Evolutionary conservation across 2,113 vertebrate genomes (phyloP).

Genomic region (Menidia beryllina): DNA sequence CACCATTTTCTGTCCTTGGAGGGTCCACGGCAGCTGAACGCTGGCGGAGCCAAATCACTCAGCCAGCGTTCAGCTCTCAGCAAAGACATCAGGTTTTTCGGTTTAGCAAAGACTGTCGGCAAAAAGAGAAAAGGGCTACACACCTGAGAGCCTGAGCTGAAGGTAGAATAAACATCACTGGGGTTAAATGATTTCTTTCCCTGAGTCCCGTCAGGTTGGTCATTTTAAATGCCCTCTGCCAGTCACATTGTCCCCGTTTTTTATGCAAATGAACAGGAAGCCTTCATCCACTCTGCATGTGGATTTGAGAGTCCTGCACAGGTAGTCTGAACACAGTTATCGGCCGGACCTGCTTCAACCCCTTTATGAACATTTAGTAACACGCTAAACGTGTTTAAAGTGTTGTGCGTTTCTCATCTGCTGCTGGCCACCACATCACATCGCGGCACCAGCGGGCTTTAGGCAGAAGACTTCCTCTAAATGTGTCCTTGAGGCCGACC

Average conservation of each 20-base stretch:
- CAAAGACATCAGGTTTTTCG: no score
- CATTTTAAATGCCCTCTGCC: not conserved
- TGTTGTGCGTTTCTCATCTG: not conserved
- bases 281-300: not conserved
- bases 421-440: not conserved
- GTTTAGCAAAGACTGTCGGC: no score
- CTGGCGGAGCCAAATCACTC: not conserved
- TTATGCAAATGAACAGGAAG: not conserved
- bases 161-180: no score
- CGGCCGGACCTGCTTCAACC: not conserved
- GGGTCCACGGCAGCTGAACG: constrained; percentile 10
- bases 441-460: no score
- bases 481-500: no score
- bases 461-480: no score
- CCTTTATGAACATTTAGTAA: not conserved
- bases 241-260: not conserved
- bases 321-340: not conserved
- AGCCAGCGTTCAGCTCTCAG: not conserved
- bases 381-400: not conserved
- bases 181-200: not conserved
- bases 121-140: no score
- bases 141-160: no score
- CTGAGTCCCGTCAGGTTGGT: not conserved
- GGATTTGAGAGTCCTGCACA: not conserved
- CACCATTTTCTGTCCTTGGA: not conserved